Evolutionary conservation across 2,113 vertebrate genomes (phyloP).

Genomic region (Anoplopoma fimbria): DNA sequence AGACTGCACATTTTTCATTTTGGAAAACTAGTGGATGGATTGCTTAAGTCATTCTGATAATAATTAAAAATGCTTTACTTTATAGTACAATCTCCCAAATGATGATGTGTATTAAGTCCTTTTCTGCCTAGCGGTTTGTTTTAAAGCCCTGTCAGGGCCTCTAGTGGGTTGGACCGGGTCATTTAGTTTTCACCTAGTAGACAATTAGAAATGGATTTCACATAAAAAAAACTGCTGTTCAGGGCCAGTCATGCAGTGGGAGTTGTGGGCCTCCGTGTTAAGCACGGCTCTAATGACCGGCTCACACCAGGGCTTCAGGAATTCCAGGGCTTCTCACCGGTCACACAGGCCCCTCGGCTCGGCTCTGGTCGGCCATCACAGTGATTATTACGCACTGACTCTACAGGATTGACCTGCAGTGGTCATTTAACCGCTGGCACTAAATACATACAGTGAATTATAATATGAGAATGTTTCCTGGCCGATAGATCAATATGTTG

Average conservation of each 20-base stretch:
- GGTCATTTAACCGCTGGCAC: neutral
- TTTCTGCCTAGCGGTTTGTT: constrained; percentile 38
- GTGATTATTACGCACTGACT: constrained; percentile 9
- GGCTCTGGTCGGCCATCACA: constrained; percentile 5
- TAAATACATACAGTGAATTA: constrained; percentile 17
- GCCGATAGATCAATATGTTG: neutral
- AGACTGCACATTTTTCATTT: neutral
- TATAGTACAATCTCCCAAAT: neutral
- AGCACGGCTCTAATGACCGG: constrained; percentile 64
- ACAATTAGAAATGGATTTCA: constrained; percentile 75
- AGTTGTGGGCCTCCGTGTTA: constrained; percentile 48
- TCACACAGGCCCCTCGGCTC: constrained; percentile 25
- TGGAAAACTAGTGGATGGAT: neutral
- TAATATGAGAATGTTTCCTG: neutral
- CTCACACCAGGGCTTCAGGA: constrained; percentile 41
- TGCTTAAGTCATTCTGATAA: neutral
- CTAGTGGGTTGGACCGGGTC: constrained; percentile 20
- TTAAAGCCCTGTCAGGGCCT: constrained; percentile 44
- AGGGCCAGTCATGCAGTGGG: constrained; percentile 59
- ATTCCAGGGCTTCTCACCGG: constrained; percentile 44
- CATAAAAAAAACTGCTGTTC: constrained; percentile 70
- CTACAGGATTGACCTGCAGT: constrained; percentile 11
- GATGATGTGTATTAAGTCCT: neutral
- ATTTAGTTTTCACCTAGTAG: constrained; percentile 57
- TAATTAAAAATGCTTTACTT: neutral